Evolutionary conservation across 2,797 vertebrate species (phyloP).

Genomic region (Emys orbicularis): DNA sequence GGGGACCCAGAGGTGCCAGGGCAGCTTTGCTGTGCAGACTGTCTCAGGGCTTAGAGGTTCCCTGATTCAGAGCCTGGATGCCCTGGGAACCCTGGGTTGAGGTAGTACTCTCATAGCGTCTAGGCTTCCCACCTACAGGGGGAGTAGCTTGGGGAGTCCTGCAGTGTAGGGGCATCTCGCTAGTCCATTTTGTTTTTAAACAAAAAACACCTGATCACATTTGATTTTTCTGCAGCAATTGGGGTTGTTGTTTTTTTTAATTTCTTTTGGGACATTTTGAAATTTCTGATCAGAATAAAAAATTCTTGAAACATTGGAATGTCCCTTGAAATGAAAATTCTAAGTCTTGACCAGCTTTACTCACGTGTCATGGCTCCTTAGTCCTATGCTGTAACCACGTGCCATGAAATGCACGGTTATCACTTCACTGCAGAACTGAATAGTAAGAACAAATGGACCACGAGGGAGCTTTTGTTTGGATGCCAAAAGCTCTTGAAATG

Average conservation of each 20-base stretch:
- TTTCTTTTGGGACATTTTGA: neutral
- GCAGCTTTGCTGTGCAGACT: neutral
- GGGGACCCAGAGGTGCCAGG: neutral
- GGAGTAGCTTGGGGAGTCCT: neutral
- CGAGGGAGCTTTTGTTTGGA: conserved; percentile 32
- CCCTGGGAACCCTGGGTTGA: neutral
- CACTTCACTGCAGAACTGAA: neutral
- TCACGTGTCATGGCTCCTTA: neutral
- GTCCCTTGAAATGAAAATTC: neutral
- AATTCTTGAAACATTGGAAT: neutral
- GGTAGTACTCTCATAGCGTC: neutral
- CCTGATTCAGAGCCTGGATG: neutral
- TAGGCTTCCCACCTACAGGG: neutral
- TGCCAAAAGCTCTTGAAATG: conserved; percentile 3
- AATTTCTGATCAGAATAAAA: neutral
- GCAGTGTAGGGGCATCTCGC: neutral
- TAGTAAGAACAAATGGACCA: conserved; percentile 32
- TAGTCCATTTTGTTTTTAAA: neutral
- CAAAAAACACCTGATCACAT: neutral
- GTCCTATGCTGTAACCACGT: neutral
- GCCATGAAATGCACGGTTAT: neutral
- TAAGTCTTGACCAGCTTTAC: neutral
- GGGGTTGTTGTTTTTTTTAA: neutral
- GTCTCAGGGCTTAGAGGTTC: neutral
- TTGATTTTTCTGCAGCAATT: neutral